Conservation (phyloP, 2,888 invertebrate species). For the Falcaria lacertinaria region DNA sequence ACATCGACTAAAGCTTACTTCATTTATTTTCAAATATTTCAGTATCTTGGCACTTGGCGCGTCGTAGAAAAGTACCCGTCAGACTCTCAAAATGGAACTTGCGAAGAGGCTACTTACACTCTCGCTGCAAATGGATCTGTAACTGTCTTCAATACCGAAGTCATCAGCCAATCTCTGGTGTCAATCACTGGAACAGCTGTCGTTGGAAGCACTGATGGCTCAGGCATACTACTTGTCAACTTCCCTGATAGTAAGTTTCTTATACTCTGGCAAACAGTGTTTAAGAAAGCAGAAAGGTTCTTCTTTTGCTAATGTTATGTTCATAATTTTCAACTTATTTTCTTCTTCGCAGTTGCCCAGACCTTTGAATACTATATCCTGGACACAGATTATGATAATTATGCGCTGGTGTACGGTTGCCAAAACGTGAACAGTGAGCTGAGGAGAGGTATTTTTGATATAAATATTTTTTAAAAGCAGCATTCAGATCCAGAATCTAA, state of each 20-base stretch:
- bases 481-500: too few relatives aligned
- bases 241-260: slow-evolving; percentile 43
- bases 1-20: background rate
- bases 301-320: too few relatives aligned
- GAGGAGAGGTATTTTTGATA: background rate
- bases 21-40: slow-evolving; percentile 6
- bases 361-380: slow-evolving; percentile 34
- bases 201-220: slow-evolving; percentile 55
- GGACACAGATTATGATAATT: slow-evolving; percentile 80
- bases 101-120: slow-evolving; percentile 60
- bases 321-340: too few relatives aligned
- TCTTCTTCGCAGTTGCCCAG: slow-evolving; percentile 21
- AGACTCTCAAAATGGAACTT: slow-evolving; percentile 34
- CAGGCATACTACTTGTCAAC: slow-evolving; percentile 74
- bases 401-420: slow-evolving; percentile 82
- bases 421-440: slow-evolving; percentile 16
- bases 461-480: too few relatives aligned
- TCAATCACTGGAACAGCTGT: slow-evolving; percentile 73
- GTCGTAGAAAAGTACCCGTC: slow-evolving; percentile 33
- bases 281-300: too few relatives aligned
- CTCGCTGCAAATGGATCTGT: slow-evolving; percentile 38
- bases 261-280: too few relatives aligned
- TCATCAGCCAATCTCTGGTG: slow-evolving; percentile 60
- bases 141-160: slow-evolving; percentile 45
- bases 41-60: slow-evolving; percentile 40